phyloP scores from a whole-genome alignment of 2,888 invertebrate species.

The Caenorhabditis becei region DNA sequence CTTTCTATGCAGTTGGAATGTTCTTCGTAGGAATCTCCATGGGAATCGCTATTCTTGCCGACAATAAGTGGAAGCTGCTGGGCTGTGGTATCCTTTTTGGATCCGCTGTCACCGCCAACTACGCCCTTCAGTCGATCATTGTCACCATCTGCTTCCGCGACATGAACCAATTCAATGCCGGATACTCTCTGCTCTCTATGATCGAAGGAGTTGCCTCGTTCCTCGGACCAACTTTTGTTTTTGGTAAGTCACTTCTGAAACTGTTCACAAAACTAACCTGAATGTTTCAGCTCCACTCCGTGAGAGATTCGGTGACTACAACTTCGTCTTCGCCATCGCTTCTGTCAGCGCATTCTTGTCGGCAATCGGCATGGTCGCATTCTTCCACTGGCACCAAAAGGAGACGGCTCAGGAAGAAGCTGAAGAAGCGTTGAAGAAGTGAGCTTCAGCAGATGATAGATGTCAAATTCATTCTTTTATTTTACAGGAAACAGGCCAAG shows the following conservation, averaged over 20 bases:
- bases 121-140: slow-evolving; percentile 63
- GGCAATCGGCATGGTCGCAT: background rate
- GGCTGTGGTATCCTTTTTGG: slow-evolving; percentile 52
- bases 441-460: too few relatives aligned
- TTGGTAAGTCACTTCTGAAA: slow-evolving; percentile 85
- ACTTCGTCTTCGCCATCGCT: background rate
- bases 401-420: background rate
- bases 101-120: slow-evolving; percentile 64
- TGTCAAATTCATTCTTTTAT: too few relatives aligned
- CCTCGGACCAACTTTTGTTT: slow-evolving; percentile 90
- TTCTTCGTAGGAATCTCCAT: background rate
- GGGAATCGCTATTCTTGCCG: background rate
- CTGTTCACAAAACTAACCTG: background rate
- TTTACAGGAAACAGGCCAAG: background rate
- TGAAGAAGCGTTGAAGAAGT: background rate
- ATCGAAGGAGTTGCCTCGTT: slow-evolving; percentile 93
- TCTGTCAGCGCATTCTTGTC: background rate
- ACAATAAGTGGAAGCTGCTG: slow-evolving; percentile 63
- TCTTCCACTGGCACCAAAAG: background rate
- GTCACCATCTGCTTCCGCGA: slow-evolving; percentile 92
- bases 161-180: slow-evolving; percentile 92
- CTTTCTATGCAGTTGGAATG: slow-evolving; percentile 14
- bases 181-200: slow-evolving; percentile 91
- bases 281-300: slow-evolving; percentile 1
- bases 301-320: background rate